Evolutionary conservation across 1,140 invertebrate species (phyloP), one percentile per base, ranked within the genome.

Genomic region (Drosophila orena): DNA sequence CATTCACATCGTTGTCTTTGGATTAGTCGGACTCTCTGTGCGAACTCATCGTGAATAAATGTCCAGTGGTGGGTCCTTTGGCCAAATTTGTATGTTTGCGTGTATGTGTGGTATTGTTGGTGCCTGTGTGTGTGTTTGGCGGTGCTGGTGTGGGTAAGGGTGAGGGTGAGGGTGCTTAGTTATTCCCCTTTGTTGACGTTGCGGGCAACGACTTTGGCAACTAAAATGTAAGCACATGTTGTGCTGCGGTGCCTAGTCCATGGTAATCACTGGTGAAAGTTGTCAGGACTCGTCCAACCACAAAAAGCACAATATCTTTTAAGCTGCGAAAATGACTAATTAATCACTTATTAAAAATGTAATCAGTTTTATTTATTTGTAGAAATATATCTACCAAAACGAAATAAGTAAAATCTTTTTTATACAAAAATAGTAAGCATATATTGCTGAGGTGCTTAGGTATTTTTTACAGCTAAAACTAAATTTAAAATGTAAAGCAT

Each of bases 21-120:
- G 72, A 83, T 86, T 86, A 76, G 79, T 68, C 61, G 42, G 43
- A 46, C 68, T 68, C 61, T 56, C 64, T 73, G 57, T 84, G 72
- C 50, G 61, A 77, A 84, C 55, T 80, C 72, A 56, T 79, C 81
- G 69, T 88, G 75, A 88, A 89, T 83, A 88, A 89, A 88, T 83
- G 79, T 70, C 76, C 70, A 77, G 62, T 62, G 71, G 81, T 65
- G 79, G 62, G 42, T 55, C 53, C 30, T 17, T 59, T 80, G n/a
- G 12, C 56, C 30, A 30, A 20, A 43, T 38, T 14, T 14, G 37
- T 38, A 5, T 38, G 37, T 49, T 22, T 65, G 52, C 11, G 4
- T 50, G 27, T 17, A 5, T 49, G 44, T 58, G 49, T 22, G 60
- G 12, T 27, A 37, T 62, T 58, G 17, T 30, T 47, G 47, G 30